Base-by-base conservation (phyloP, 2,797 vertebrate species). In the Pangasius krempfi region DNA sequence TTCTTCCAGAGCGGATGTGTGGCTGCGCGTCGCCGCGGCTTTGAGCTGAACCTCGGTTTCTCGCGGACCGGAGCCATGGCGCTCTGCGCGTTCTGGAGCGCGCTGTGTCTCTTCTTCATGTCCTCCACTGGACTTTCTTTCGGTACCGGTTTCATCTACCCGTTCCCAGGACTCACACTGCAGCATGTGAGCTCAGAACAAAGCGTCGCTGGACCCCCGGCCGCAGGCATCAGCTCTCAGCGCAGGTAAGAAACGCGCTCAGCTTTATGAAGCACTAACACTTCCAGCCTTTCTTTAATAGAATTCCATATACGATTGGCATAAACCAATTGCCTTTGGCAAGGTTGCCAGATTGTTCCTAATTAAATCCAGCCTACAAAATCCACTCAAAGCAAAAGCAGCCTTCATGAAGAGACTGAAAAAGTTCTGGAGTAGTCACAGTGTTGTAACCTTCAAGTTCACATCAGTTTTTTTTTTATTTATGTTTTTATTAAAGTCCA, bases 61-160 rank as follows among this genome's bases (percentile, higher is more conserved):
- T 22, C 13, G 6, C 8, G 16, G 1, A 14, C 8, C 3, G 78
- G 44, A 75, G 78, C 78, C 79, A 89, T 89, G 88, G 76, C 72
- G 37, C 73, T 27, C 50, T 14, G 83, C 50, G 64, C 88, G 54
- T 86, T 83, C 30, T 89, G 78, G 84, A 52, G 85, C 79, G 56
- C 37, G 5, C 18, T 86, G 64, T 62, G 88, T 68, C 47, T 89
- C 84, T 75, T 89, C 68, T 64, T 86, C 76, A 22, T 86, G 40
- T 82, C 78, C 44, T 83, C 9, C 22, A 5, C 47, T 5, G 78
- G 88, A 86, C 66, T 82, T 64, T 81, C 66, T 12, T n/a, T 54
- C n/a, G 88, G 84, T 37, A 89, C 88, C 40, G 94, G 96, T 3
- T 95, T 96, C 90, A 91, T 96, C n/a, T 96, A 96, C 93, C 94